Conservation (phyloP, 1,140 invertebrate species). For the Sinonovacula constricta region DNA sequence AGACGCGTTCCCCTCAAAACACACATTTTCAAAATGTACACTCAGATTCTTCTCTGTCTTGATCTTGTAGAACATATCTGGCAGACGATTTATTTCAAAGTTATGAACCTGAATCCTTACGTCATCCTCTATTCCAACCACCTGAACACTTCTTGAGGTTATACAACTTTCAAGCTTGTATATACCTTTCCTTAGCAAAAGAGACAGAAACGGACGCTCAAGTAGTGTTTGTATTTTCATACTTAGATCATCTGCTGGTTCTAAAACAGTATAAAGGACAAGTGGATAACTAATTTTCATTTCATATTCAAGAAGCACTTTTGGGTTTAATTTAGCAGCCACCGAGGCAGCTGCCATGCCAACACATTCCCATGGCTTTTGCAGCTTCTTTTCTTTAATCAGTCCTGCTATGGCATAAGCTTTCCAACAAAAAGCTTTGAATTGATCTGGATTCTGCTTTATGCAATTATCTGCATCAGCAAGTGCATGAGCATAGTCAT, state of each 20-base stretch:
- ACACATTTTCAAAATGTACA: constrained; percentile 17
- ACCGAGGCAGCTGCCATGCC: constrained; percentile 15
- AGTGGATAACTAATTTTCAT: constrained; percentile 12
- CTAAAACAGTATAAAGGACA: no score
- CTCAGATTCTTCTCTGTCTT: not conserved
- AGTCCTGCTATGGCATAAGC: constrained; percentile 19
- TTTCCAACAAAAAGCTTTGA: not conserved
- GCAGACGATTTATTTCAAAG: not conserved
- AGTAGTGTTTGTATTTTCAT: not conserved
- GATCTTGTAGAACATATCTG: not conserved
- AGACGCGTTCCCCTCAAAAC: no score
- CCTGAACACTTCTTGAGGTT: constrained; percentile 9
- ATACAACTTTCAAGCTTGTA: not conserved
- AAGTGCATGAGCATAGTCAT: constrained; percentile 8
- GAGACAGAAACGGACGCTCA: not conserved
- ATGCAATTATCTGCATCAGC: constrained; percentile 16
- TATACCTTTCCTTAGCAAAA: not conserved
- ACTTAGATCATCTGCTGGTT: not conserved
- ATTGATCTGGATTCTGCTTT: no score
- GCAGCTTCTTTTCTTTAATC: not conserved
- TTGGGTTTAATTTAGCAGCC: not conserved
- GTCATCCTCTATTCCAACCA: constrained; percentile 5
- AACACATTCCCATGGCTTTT: constrained; percentile 1
- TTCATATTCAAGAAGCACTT: not conserved
- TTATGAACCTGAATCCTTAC: constrained; percentile 6